These are phyloP conservation scores for Chrysogorgia sp. DNA, from an alignment of 92 coral and sea anemone species.

Conservation along the genomic window DNA sequence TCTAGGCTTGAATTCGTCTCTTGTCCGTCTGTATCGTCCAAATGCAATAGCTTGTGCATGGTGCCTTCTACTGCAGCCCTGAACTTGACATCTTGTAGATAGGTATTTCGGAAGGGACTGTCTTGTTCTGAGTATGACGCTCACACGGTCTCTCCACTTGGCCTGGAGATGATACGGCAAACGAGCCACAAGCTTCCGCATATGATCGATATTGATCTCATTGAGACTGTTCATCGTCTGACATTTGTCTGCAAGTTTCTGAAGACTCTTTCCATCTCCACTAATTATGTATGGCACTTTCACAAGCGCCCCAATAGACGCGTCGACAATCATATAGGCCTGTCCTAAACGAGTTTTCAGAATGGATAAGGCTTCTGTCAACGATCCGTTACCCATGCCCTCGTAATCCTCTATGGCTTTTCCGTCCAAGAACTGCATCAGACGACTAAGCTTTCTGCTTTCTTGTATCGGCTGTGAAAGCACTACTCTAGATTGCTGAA, in stretches of 20 bases:
- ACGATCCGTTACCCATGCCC: not conserved
- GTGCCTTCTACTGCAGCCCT: not conserved
- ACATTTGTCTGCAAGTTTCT: slow-evolving; percentile 4
- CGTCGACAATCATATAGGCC: not conserved
- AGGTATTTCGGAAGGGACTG: not conserved
- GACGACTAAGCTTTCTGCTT: slow-evolving; percentile 8
- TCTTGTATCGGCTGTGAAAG: slow-evolving; percentile 13
- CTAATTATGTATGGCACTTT: too few relatives aligned
- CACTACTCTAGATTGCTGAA: not conserved
- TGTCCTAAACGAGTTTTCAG: slow-evolving; percentile 11
- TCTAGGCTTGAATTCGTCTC: not conserved
- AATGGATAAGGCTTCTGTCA: not conserved
- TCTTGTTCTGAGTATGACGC: not conserved
- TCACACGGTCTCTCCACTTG: not conserved
- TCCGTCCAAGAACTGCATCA: too few relatives aligned
- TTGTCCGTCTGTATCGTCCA: too few relatives aligned
- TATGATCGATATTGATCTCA: too few relatives aligned
- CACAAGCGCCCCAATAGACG: too few relatives aligned
- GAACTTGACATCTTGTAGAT: not conserved
- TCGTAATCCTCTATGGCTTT: not conserved
- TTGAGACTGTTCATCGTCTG: not conserved
- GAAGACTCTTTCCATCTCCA: too few relatives aligned
- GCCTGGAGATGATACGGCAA: not conserved
- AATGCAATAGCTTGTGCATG: too few relatives aligned
- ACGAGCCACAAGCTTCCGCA: not conserved